Evolutionary conservation across 2,888 invertebrate species (phyloP).

Genomic region (Watsonalla binaria): DNA sequence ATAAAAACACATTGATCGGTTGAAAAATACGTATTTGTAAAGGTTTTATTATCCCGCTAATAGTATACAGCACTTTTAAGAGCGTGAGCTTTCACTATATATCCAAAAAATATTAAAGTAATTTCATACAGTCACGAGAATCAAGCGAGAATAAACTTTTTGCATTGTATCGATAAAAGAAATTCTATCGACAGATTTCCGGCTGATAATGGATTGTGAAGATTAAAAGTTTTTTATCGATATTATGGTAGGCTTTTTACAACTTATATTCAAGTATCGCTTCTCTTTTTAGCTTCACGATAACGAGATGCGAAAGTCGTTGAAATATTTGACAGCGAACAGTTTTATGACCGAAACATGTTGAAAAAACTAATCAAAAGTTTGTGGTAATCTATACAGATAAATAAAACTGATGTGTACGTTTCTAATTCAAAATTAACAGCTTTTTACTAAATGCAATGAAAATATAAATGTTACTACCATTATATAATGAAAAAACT

Average conservation of each 20-base stretch:
- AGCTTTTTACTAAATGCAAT: too few relatives aligned
- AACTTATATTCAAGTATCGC: neutral
- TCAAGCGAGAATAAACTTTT: neutral
- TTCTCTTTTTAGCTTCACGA: neutral
- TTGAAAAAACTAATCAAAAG: too few relatives aligned
- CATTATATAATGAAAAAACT: too few relatives aligned
- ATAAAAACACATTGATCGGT: neutral
- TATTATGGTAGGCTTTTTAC: neutral
- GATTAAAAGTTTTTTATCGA: neutral
- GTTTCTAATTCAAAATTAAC: too few relatives aligned
- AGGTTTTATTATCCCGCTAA: neutral
- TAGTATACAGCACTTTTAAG: neutral
- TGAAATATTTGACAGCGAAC: neutral
- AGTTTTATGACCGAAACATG: neutral
- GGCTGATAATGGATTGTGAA: neutral
- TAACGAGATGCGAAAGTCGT: neutral
- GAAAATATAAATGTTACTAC: too few relatives aligned
- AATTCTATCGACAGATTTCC: neutral
- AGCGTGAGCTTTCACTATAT: neutral
- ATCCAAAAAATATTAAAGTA: neutral
- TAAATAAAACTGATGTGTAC: neutral
- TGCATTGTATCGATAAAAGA: neutral
- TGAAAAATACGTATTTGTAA: neutral
- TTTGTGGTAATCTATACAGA: neutral
- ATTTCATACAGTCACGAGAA: slow-evolving; percentile 1